Evolutionary conservation across 2,797 vertebrate species (phyloP).

Genomic region (Telmatherina bonti): DNA sequence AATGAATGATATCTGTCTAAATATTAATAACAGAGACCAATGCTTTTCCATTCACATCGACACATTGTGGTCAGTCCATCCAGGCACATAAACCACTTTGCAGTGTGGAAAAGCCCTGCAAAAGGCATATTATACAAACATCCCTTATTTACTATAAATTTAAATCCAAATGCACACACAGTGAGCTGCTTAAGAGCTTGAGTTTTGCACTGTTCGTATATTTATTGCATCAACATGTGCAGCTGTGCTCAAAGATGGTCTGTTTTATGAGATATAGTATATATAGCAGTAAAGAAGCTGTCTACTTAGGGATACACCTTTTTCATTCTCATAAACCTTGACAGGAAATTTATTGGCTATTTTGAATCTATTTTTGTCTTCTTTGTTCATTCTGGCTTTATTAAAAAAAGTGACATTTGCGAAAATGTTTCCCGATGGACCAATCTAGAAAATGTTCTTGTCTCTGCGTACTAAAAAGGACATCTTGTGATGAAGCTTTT

Average conservation of each 20-base stretch:
- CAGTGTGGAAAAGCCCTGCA: neutral
- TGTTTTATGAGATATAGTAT: neutral
- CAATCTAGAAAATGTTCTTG: neutral
- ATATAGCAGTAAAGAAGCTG: neutral
- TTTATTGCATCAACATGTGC: neutral
- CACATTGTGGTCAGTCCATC: neutral
- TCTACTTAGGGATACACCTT: neutral
- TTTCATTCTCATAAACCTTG: neutral
- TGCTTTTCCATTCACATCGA: neutral
- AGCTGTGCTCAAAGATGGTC: neutral
- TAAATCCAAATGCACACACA: fast-evolving
- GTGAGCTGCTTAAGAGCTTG: neutral
- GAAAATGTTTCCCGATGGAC: neutral
- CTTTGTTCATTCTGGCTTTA: neutral
- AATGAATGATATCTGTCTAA: conserved; percentile 2
- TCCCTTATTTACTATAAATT: neutral
- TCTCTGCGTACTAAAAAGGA: neutral
- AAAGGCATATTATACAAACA: neutral
- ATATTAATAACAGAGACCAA: neutral
- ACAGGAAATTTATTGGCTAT: neutral
- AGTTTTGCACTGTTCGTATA: neutral
- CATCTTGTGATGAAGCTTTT: neutral
- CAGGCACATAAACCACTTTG: neutral
- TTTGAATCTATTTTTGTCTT: too few relatives aligned
- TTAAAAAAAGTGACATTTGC: neutral